These are phyloP conservation scores for Scomber scombrus DNA, from an alignment of 2,113 vertebrate species.

Conservation along the genomic window DNA sequence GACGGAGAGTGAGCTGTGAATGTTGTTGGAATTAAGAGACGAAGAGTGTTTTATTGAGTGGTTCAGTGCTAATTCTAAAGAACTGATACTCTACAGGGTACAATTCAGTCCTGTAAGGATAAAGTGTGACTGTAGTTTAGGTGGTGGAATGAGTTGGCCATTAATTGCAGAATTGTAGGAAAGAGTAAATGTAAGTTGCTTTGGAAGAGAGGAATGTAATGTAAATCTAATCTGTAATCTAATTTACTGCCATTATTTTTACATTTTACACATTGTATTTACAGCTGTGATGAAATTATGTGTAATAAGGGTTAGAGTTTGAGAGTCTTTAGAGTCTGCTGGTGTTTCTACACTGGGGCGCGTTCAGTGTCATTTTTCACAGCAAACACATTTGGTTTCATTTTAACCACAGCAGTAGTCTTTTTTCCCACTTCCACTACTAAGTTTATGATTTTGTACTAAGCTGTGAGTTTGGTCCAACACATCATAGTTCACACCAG, in stretches of 20 bases:
- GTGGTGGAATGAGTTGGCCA: neutral
- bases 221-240: too few species aligned
- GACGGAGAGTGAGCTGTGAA: neutral
- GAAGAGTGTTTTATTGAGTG: neutral
- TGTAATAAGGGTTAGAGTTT: neutral
- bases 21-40: neutral
- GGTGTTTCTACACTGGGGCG: neutral
- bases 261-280: neutral
- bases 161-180: neutral
- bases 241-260: neutral
- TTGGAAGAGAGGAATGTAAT: neutral
- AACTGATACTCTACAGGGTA: neutral
- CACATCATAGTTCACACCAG: conserved; percentile 11
- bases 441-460: conserved; percentile 14
- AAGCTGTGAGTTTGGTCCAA: conserved; percentile 5
- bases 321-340: neutral
- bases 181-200: neutral
- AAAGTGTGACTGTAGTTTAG: neutral
- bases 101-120: neutral
- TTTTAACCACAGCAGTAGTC: neutral
- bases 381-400: neutral
- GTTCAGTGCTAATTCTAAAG: neutral
- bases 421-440: neutral
- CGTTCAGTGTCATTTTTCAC: neutral
- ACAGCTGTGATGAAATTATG: neutral